Evolutionary conservation across 2,888 invertebrate species (phyloP).

Genomic region (Choreutis nemorana): DNA sequence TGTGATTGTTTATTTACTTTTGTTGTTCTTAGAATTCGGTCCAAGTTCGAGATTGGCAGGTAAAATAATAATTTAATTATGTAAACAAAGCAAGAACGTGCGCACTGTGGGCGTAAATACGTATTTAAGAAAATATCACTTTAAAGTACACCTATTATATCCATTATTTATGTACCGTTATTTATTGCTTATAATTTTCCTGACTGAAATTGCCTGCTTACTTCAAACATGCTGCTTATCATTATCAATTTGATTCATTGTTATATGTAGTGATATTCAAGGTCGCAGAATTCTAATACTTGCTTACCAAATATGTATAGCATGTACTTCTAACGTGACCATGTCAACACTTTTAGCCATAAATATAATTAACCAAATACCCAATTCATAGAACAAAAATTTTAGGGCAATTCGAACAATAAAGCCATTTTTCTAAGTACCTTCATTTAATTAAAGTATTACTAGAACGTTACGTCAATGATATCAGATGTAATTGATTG

Average conservation of each 20-base stretch:
- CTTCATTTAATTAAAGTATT: no score
- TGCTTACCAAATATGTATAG: no score
- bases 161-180: conserved; percentile 4
- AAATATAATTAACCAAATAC: no score
- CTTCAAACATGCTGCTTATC: no score
- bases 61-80: conserved; percentile 3
- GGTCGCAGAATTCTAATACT: no score
- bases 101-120: background rate
- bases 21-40: conserved; percentile 32
- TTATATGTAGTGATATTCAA: no score
- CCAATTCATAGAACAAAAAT: no score
- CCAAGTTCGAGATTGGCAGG: conserved; percentile 27
- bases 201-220: conserved; percentile 11
- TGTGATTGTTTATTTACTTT: conserved; percentile 11
- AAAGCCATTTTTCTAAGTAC: no score
- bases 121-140: conserved; percentile 2
- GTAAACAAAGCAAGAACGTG: background rate
- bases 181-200: conserved; percentile 8
- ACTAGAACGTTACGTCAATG: conserved; percentile 24
- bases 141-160: conserved; percentile 2
- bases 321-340: no score
- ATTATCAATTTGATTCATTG: no score
- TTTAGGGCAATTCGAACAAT: no score
- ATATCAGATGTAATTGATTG: conserved; percentile 29
- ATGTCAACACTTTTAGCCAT: no score